Evolutionary conservation across 2,113 vertebrate genomes (phyloP), one percentile per base, ranked within the genome.

Genomic region (Recurvirostra avosetta): DNA sequence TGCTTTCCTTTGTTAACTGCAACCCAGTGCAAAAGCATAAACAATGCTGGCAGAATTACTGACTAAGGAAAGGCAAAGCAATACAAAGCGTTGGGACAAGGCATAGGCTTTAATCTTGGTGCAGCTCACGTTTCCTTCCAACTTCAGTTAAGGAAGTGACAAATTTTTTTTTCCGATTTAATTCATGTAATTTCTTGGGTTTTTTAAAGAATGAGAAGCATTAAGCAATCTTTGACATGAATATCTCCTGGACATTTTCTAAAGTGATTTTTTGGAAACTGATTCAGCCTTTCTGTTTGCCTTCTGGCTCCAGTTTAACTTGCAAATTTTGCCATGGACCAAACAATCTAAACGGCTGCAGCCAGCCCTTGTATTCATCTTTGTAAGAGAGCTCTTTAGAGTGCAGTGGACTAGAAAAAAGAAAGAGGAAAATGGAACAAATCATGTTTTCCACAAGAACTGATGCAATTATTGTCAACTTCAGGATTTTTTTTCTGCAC

Each of bases 381-480:
- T 36, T 90, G 65, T 73, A 94, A 43, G 49, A 63, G 49, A 68
- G 77, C 77, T 50, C 94, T 96, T 95, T 85, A 56, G 67, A 88
- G 87, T 77, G 88, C 95, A 92, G 36, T 88, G 85, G 59, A 77
- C 74, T 67, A 49, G 93, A 94, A 96, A 90, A 96, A 90, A 88
- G 49, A 53, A 23, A 66, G 40, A 77, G 65, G 82, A 91, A 95
- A 96, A 97, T 52, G 55, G 88, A 96, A 92, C 85, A 94, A 92
- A 96, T 85, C 83, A 75, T 77, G 86, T 96, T 95, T 97, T 97
- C 96, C 92, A 93, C 88, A 93, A 96, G 87, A 97, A 92, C 76
- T 95, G 94, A 93, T 90, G 62, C 84, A 95, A 95, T 97, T 96
- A 96, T 92, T 94, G 83, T 94, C 97, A 97, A 90, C 41, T 52